A percentile compares a stretch with the other conserved stretches of the same genome.
Evolutionary conservation across 1,140 invertebrate genomes (phyloP).

Genomic region (Battus philenor): DNA sequence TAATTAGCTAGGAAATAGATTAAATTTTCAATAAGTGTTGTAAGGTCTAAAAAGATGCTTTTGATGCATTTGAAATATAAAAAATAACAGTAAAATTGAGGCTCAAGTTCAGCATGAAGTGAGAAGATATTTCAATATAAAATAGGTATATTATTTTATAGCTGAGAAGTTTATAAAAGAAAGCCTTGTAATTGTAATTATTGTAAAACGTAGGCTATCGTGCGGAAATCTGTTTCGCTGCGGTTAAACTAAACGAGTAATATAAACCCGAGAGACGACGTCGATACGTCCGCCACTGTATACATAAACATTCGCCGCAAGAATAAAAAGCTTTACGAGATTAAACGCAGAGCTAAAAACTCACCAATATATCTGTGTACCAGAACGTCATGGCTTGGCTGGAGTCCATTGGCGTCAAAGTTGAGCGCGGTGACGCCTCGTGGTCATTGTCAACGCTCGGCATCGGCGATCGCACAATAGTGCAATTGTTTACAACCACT

Average conservation of each 20-base stretch:
- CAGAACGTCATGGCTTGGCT: constrained; percentile 71
- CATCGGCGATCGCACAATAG: constrained; percentile 38
- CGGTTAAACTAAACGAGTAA: neutral
- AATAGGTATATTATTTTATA: too few species aligned
- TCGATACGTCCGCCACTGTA: constrained; percentile 11
- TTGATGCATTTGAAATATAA: too few species aligned
- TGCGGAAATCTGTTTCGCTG: neutral
- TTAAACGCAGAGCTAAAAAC: constrained; percentile 30
- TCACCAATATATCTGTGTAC: constrained; percentile 72
- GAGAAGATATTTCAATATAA: too few species aligned
- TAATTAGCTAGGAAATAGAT: too few species aligned
- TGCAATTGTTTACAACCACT: constrained; percentile 31
- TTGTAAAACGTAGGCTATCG: neutral
- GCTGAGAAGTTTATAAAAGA: too few species aligned
- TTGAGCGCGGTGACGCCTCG: constrained; percentile 39
- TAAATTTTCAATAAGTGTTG: too few species aligned
- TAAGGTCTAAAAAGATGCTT: too few species aligned
- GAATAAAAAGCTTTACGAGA: constrained; percentile 17
- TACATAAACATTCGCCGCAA: constrained; percentile 26
- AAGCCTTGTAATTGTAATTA: too few species aligned
- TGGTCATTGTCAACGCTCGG: constrained; percentile 63
- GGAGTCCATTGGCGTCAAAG: constrained; percentile 60
- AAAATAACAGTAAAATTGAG: too few species aligned
- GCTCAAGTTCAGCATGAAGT: too few species aligned
- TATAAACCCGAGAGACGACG: neutral